Evolutionary conservation across 2,113 vertebrate genomes (phyloP), one percentile per base, ranked within the genome.

Genomic region (Piaya cayana): DNA sequence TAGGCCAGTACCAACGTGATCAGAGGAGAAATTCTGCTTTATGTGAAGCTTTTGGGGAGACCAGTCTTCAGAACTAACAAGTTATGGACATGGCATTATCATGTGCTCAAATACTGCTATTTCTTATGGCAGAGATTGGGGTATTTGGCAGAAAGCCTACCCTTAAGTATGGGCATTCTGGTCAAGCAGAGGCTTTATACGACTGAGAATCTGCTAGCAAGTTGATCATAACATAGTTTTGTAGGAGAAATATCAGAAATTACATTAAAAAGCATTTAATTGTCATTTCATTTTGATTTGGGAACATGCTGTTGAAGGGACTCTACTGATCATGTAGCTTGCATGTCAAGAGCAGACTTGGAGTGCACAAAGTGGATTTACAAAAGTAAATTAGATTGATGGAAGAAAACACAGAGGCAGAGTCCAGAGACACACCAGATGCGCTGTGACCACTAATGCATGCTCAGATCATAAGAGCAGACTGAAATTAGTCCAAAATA

Each of bases 311-410:
- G 87, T 84, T 72, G 59, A 88, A 86, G 47, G n/a, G 13, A 29
- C 16, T 86, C 18, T 75, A 43, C 29, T 26, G 25, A 70, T 70
- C 59, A 13, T 63, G 92, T 55, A 77, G 29, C 92, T 86, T 77
- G 50, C 34, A 56, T 58, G 43, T 93, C 47, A 78, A 78, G 37
- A 86, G 68, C 19, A 74, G 59, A 64, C 79, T 62, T 69, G 59
- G 50, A 82, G 34, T 20, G 30, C 67, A 65, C 70, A 49, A 93
- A 78, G 36, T 70, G 76, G 68, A 74, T 90, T 95, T 94, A 81
- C 64, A 79, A 90, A 95, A 93, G 36, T 90, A 95, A 97, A 86
- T 76, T 52, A 68, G 32, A 47, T 26, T 83, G 82, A 83, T 90
- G 43, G 86, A 95, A 86, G 42, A 42, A 94, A 92, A 95, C 67